Conservation (phyloP, 1,140 invertebrate species). For the Agraylea sexmaculata region DNA sequence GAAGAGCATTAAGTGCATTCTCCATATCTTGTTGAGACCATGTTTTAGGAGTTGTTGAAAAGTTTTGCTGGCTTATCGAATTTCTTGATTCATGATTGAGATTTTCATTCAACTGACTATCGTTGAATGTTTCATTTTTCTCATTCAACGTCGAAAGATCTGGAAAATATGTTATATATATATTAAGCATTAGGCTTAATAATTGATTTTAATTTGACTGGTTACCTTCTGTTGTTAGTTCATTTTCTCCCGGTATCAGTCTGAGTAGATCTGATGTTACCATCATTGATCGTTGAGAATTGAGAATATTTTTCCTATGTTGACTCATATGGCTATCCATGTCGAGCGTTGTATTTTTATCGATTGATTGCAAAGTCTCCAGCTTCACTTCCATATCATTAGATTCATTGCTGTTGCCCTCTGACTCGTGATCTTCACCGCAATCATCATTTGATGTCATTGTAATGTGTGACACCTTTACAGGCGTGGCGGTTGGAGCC, state of each 20-base stretch:
- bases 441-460: constrained; percentile 14
- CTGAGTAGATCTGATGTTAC: constrained; percentile 53
- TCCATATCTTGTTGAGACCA: constrained; percentile 86
- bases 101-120: constrained; percentile 16
- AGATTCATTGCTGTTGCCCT: constrained; percentile 6
- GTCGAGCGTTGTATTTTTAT: constrained; percentile 52
- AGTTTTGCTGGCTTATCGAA: constrained; percentile 5
- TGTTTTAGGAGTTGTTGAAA: constrained; percentile 54
- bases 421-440: constrained; percentile 5
- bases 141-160: constrained; percentile 26
- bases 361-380: constrained; percentile 51
- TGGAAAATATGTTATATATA: neutral
- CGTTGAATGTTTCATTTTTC: constrained; percentile 26
- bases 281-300: constrained; percentile 41
- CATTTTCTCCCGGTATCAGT: constrained; percentile 46
- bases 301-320: constrained; percentile 33
- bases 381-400: constrained; percentile 47
- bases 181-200: neutral
- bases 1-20: constrained; percentile 67
- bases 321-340: constrained; percentile 57
- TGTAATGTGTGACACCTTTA: constrained; percentile 8
- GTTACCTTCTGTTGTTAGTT: constrained; percentile 15
- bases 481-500: constrained; percentile 17
- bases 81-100: constrained; percentile 8
- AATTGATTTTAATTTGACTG: constrained; percentile 3